Percentiles rank a stretch among this genome's conserved stretches.
Conservation (phyloP, 1,140 invertebrate species). For the Colletes latitarsis region DNA sequence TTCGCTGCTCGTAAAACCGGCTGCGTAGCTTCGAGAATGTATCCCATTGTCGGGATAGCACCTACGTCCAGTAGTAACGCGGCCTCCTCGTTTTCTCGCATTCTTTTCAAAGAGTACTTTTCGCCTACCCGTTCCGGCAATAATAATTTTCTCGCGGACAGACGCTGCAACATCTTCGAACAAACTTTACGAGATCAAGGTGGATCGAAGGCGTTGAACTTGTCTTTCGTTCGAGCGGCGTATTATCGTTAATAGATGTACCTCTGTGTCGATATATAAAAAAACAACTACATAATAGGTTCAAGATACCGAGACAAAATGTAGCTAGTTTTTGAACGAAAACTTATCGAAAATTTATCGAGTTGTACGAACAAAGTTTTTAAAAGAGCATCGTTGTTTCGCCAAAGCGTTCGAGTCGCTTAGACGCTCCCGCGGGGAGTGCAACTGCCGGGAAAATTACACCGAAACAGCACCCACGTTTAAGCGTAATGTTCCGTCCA, state of each 20-base stretch:
- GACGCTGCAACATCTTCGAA: constrained; percentile 6
- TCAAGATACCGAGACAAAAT: no score
- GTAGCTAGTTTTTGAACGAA: no score
- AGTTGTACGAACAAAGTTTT: no score
- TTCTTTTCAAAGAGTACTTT: constrained; percentile 41
- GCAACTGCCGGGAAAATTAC: constrained; percentile 24
- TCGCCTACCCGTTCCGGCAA: constrained; percentile 36
- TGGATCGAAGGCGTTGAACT: constrained; percentile 11
- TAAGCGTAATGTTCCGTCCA: constrained; percentile 12
- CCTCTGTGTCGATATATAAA: neutral
- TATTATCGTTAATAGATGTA: neutral
- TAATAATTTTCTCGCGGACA: constrained; percentile 52
- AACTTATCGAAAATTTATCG: no score
- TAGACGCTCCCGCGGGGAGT: constrained; percentile 9
- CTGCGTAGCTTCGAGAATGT: constrained; percentile 59
- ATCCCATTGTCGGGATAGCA: constrained; percentile 62
- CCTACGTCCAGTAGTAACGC: constrained; percentile 58
- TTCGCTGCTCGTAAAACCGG: constrained; percentile 65
- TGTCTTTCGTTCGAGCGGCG: neutral
- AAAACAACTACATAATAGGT: no score
- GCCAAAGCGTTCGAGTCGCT: neutral
- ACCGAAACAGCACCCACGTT: constrained; percentile 28
- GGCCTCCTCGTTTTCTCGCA: constrained; percentile 32
- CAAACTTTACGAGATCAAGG: constrained; percentile 58
- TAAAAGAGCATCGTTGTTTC: neutral